These are phyloP conservation scores for Nycticryphes semicollaris DNA, from an alignment of 2,113 vertebrate genomes.

Conservation along the genomic window DNA sequence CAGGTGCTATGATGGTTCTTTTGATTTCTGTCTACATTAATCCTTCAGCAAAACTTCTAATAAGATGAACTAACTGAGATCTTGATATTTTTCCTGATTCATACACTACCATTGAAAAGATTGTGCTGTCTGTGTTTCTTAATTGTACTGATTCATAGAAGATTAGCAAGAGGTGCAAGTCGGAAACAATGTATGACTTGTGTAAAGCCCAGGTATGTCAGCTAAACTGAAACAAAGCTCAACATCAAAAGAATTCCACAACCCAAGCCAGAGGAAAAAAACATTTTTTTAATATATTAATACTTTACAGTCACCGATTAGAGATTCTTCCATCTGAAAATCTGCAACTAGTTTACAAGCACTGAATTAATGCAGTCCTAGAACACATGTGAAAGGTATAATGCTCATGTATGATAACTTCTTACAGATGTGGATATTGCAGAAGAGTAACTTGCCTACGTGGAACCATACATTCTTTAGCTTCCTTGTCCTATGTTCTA, in stretches of 20 bases:
- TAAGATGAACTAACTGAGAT: neutral
- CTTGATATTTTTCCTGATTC: neutral
- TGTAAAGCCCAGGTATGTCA: neutral
- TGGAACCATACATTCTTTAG: neutral
- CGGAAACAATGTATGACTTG: fast-evolving
- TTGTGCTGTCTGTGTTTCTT: neutral
- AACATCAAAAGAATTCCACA: neutral
- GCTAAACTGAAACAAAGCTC: neutral
- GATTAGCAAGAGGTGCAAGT: neutral
- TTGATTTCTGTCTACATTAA: neutral
- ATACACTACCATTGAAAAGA: neutral
- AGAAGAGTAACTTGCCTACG: neutral
- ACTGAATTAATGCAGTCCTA: neutral
- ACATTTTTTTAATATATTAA: neutral
- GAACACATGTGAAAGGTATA: neutral
- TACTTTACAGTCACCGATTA: neutral
- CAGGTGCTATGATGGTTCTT: neutral
- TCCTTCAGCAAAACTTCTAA: neutral
- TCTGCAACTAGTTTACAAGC: neutral
- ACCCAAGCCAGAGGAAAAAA: neutral
- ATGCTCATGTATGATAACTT: neutral
- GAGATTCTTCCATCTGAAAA: neutral
- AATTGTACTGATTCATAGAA: neutral
- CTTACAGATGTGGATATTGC: neutral
- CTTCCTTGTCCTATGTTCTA: neutral